Base-by-base conservation (phyloP, 2,888 invertebrate species). In the Luffia ferchaultella region DNA sequence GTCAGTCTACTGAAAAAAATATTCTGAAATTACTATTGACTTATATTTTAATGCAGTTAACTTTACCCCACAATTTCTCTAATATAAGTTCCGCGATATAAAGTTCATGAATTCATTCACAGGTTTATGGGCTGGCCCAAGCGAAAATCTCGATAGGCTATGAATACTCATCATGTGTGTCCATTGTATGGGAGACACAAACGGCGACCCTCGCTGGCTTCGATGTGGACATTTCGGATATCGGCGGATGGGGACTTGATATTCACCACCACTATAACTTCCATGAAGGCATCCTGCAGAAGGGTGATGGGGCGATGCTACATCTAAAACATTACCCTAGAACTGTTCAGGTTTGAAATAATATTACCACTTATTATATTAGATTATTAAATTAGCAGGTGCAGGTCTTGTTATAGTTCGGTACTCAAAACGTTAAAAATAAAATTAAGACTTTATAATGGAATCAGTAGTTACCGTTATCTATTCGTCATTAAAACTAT, bases 251-350 rank as follows among this genome's bases (percentile, higher is more conserved):
- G 98, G 97, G 98, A 48, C 83, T 99, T 50, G 95, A 98, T 70
- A 95, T 98, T 56, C 98, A 98, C 77, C 98, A 99, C 76, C 96
- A 97, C 73, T 98, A 98, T 77, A 98, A 99, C 74, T 97, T 97
- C 87, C 95, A 97, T 67, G 97, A 98, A 85, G 98, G 96, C 18
- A 97, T 98, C 55, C 84, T 99, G 45, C 98, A 99, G 73, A 97
- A 97, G 71, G 99, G 99, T 42, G 97, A 98, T 67, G 98, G 99
- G 50, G 94, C 96, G 1, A 93, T 96, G 44, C 86, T 98, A 40
- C 97, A 98, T 73, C 88, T 98, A 75, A 97, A 95, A 65, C 93
- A 95, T 66, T 94, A 96, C 66, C 95, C 95, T 45, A 86, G 94
- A 60, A 96, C 93, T 45, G 92, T 98, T 3, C 91, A 93, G 73